phyloP scores from a whole-genome alignment of 1,140 invertebrate genomes.

The Lasioglossum baleicum region DNA sequence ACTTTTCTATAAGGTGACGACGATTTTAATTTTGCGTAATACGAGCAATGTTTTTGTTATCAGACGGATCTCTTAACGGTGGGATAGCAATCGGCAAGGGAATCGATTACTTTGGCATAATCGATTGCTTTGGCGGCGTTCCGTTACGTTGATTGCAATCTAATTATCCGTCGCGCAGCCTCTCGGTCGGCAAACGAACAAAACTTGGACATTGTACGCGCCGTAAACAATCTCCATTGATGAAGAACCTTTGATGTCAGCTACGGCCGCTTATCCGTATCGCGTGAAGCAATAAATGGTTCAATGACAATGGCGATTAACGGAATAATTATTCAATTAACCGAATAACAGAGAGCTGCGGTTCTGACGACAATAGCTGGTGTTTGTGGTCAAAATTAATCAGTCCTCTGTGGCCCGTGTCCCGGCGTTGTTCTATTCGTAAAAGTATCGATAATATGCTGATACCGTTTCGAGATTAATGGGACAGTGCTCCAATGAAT shows the following conservation, averaged over 20 bases:
- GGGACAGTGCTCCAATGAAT: too few relatives aligned
- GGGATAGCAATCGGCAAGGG: neutral
- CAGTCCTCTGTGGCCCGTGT: slow-evolving; percentile 2
- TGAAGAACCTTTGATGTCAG: slow-evolving; percentile 29
- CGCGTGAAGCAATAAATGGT: slow-evolving; percentile 25
- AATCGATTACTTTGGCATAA: neutral
- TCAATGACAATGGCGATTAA: slow-evolving; percentile 41
- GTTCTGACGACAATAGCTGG: slow-evolving; percentile 15
- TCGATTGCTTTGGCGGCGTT: neutral
- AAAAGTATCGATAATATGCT: neutral
- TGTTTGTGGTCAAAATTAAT: slow-evolving; percentile 28
- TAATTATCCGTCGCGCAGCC: neutral
- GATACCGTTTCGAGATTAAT: neutral
- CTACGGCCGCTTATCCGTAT: slow-evolving; percentile 5
- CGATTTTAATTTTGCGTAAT: too few relatives aligned
- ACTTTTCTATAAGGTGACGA: too few relatives aligned
- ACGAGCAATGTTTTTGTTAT: too few relatives aligned
- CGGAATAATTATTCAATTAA: slow-evolving; percentile 51
- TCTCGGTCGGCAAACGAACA: neutral
- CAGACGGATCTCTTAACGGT: too few relatives aligned
- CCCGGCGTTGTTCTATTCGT: neutral
- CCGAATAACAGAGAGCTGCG: slow-evolving; percentile 24
- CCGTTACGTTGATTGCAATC: neutral
- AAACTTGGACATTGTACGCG: neutral
- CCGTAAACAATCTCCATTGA: slow-evolving; percentile 11